Conservation (phyloP, 1,140 invertebrate species). For the Myzus persicae region DNA sequence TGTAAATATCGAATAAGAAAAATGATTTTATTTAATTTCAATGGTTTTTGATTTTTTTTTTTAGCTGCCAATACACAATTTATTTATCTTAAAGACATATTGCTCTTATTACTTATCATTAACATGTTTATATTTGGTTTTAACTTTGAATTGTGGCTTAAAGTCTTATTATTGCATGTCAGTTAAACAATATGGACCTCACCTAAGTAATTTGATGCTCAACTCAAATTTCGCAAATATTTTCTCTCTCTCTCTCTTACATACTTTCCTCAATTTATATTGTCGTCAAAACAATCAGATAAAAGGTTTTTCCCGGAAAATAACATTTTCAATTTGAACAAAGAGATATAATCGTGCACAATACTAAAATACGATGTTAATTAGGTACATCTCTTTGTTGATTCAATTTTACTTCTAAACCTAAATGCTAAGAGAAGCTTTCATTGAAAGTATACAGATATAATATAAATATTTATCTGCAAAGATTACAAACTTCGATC, state of each 20-base stretch:
- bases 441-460: background rate
- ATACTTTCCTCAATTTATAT: background rate
- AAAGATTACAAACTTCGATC: background rate
- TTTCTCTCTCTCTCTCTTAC: background rate
- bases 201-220: background rate
- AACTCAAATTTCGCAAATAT: background rate
- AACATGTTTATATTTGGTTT: background rate
- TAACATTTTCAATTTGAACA: slow-evolving; percentile 13
- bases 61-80: background rate
- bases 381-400: background rate
- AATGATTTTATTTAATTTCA: no score
- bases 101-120: background rate
- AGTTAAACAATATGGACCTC: background rate
- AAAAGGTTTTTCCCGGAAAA: background rate
- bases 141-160: background rate
- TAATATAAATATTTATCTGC: background rate
- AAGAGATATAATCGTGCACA: background rate
- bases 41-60: no score
- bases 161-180: background rate
- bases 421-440: background rate
- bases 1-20: background rate
- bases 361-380: slow-evolving; percentile 15
- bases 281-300: slow-evolving; percentile 33
- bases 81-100: background rate
- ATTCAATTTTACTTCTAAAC: slow-evolving; percentile 8